A percentile compares a stretch with the other conserved stretches of the same genome.
Conservation (phyloP, 2,797 vertebrate species). For the Apodemus agrarius region DNA sequence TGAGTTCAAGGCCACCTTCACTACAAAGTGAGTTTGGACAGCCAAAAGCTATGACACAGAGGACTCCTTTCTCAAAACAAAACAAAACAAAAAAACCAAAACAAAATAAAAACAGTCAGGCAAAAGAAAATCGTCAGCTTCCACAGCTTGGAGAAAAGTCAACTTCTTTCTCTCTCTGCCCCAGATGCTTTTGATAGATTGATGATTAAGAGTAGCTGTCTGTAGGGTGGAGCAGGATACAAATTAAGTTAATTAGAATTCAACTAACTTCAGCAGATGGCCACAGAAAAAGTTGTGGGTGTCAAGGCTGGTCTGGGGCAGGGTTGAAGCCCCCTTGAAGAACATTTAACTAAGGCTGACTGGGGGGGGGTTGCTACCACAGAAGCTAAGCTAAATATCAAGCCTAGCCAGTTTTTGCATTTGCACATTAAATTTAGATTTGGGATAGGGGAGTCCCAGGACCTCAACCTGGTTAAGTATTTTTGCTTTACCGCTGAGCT, state of each 20-base stretch:
- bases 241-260: constrained; percentile 28
- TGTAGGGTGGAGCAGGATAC: neutral
- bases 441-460: neutral
- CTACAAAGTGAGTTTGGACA: neutral
- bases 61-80: neutral
- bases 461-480: neutral
- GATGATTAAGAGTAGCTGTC: constrained; percentile 4
- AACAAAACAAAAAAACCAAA: no score
- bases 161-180: neutral
- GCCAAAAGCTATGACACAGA: neutral
- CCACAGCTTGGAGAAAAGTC: neutral
- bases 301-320: neutral
- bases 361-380: neutral
- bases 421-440: constrained; percentile 17
- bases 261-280: neutral
- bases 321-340: neutral
- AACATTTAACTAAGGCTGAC: neutral
- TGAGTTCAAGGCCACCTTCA: neutral
- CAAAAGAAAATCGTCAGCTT: constrained; percentile 18
- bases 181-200: constrained; percentile 3
- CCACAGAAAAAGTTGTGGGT: neutral
- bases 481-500: neutral
- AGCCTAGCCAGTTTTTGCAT: neutral
- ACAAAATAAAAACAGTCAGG: no score
- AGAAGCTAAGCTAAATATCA: neutral